A percentile compares a stretch with the other conserved stretches of the same genome.
These are phyloP conservation scores for Pemphredon lugubris DNA, from an alignment of 2,888 invertebrate genomes.

Conservation along the genomic window DNA sequence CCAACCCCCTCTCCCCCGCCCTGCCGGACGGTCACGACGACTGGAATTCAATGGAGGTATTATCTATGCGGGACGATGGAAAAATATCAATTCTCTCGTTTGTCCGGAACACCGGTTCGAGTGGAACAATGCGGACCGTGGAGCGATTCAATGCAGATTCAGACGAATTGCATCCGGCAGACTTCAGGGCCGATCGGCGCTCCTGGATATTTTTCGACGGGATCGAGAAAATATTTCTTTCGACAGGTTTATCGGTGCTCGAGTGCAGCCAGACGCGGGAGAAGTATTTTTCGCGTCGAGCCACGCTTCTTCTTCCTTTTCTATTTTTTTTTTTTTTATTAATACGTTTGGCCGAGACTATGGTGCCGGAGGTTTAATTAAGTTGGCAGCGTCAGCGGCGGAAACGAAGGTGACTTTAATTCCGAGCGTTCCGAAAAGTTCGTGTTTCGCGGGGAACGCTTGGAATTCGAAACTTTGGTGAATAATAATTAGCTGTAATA, in stretches of 20 bases:
- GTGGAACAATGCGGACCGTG: slow-evolving; percentile 60
- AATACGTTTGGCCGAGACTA: background rate
- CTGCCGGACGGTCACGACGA: slow-evolving; percentile 36
- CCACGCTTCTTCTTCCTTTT: background rate
- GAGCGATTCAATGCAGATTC: slow-evolving; percentile 67
- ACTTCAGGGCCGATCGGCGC: slow-evolving; percentile 43
- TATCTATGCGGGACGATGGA: slow-evolving; percentile 64
- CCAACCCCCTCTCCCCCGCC: slow-evolving; percentile 18
- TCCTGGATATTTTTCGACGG: slow-evolving; percentile 42
- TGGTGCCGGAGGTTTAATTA: background rate
- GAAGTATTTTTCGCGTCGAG: background rate
- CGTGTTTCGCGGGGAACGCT: too few relatives aligned
- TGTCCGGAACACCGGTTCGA: slow-evolving; percentile 54
- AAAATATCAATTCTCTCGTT: slow-evolving; percentile 68
- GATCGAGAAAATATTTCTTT: slow-evolving; percentile 37
- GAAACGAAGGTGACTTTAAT: too few relatives aligned
- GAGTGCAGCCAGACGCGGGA: background rate
- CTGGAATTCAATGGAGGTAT: slow-evolving; percentile 61
- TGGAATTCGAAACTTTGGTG: too few relatives aligned
- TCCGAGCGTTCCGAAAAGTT: too few relatives aligned
- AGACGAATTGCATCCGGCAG: slow-evolving; percentile 67
- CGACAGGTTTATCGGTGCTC: slow-evolving; percentile 41
- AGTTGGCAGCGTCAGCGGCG: too few relatives aligned
- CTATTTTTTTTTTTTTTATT: background rate
- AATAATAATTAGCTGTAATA: too few relatives aligned